A percentile compares a stretch with the other conserved stretches of the same genome.
These are phyloP conservation scores for Drosophila santomea DNA, from an alignment of 1,140 invertebrate genomes.

Conservation along the genomic window DNA sequence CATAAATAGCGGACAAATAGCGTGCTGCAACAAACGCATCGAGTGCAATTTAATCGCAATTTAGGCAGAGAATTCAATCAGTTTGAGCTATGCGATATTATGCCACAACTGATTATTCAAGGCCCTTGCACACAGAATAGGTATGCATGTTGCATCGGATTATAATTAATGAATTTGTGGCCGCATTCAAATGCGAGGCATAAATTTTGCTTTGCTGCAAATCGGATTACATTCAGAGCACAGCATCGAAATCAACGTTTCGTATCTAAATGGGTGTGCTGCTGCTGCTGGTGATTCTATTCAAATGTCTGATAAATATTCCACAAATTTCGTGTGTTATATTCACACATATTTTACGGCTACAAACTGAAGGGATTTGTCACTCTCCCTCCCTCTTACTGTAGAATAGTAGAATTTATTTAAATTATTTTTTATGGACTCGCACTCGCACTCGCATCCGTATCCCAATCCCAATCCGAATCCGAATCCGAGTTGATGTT, in stretches of 20 bases:
- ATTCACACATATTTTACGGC: constrained; percentile 30
- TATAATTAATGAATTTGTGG: constrained; percentile 41
- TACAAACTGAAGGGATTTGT: constrained; percentile 28
- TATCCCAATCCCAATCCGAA: constrained; percentile 23
- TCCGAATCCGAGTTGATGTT: constrained; percentile 45
- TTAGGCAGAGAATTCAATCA: background rate
- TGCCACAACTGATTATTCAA: background rate
- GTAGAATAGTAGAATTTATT: constrained; percentile 27
- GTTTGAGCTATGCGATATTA: background rate
- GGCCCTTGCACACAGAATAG: background rate
- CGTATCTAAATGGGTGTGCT: background rate
- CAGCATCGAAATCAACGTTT: constrained; percentile 15
- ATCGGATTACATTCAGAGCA: constrained; percentile 38
- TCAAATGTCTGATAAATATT: constrained; percentile 38
- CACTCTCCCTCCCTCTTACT: background rate
- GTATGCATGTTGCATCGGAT: constrained; percentile 22
- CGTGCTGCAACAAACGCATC: background rate
- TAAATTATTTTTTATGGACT: constrained; percentile 44
- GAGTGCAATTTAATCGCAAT: constrained; percentile 1
- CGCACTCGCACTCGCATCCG: constrained; percentile 25
- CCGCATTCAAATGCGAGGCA: constrained; percentile 25
- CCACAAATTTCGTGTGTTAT: constrained; percentile 44
- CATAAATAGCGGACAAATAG: background rate
- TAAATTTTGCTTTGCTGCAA: constrained; percentile 26
- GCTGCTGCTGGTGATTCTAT: background rate